Percentiles rank a stretch among this genome's conserved stretches.
These are phyloP conservation scores for Paralichthys olivaceus DNA, from an alignment of 2,113 vertebrate genomes.

Conservation along the genomic window DNA sequence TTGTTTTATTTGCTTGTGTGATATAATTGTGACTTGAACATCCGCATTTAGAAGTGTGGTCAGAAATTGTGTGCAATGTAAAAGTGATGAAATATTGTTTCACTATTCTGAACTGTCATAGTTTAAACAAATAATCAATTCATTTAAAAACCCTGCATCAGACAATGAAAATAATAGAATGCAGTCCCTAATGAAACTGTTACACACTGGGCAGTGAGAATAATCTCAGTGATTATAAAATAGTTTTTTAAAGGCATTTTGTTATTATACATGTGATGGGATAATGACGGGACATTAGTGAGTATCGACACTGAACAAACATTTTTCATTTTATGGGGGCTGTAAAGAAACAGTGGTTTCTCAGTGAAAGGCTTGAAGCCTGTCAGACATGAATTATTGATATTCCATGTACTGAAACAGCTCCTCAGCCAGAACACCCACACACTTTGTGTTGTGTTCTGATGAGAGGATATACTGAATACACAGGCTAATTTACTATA, in stretches of 20 bases:
- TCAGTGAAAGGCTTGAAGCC: conserved; percentile 2
- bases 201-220: too few species aligned
- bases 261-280: neutral
- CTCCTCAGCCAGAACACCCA: conserved; percentile 22
- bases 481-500: neutral
- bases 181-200: too few species aligned
- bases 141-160: neutral
- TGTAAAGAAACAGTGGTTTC: conserved; percentile 19
- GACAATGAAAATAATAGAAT: too few species aligned
- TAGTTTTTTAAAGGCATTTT: too few species aligned
- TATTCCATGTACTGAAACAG: conserved; percentile 1
- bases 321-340: neutral
- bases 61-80: too few species aligned
- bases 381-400: conserved; percentile 21
- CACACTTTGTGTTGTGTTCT: conserved; percentile 2
- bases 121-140: neutral
- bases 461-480: neutral
- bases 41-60: too few species aligned
- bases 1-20: too few species aligned
- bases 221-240: too few species aligned
- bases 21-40: too few species aligned
- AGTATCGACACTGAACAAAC: neutral
- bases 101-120: neutral
- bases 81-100: too few species aligned
- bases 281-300: neutral